These are phyloP conservation scores for Cistogaster globosa DNA, from an alignment of 2,888 invertebrate genomes.

Conservation along the genomic window DNA sequence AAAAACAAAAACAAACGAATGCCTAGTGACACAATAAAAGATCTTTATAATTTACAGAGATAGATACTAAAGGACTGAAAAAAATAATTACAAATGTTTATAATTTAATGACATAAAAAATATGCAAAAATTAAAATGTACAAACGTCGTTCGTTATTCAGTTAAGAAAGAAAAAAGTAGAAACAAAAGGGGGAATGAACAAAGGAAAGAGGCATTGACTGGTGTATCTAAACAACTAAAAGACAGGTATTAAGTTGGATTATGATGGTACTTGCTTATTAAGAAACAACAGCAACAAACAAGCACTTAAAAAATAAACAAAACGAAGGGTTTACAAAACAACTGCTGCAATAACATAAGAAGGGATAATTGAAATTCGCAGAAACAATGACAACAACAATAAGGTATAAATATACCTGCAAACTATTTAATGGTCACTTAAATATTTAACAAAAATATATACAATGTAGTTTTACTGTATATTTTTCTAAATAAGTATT, in stretches of 20 bases:
- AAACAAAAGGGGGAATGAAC: neutral
- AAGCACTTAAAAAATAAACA: conserved; percentile 8
- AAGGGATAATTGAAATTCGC: conserved; percentile 41
- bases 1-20: neutral
- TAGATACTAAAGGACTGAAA: conserved; percentile 16
- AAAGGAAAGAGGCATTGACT: neutral
- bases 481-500: conserved; percentile 35
- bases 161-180: conserved; percentile 40
- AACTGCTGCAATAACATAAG: conserved; percentile 13
- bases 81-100: conserved; percentile 45
- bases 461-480: conserved; percentile 41
- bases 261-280: conserved; percentile 14
- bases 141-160: conserved; percentile 43
- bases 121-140: conserved; percentile 61
- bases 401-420: conserved; percentile 35
- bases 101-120: conserved; percentile 68
- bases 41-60: conserved; percentile 8
- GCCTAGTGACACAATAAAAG: conserved; percentile 20
- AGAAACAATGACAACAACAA: conserved; percentile 44
- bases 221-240: conserved; percentile 7
- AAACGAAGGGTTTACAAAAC: conserved; percentile 52
- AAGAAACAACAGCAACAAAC: neutral
- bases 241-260: conserved; percentile 58
- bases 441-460: conserved; percentile 26
- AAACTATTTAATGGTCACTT: conserved; percentile 30